Conservation (phyloP, 2,113 vertebrate species). For the Penelope pileata region DNA sequence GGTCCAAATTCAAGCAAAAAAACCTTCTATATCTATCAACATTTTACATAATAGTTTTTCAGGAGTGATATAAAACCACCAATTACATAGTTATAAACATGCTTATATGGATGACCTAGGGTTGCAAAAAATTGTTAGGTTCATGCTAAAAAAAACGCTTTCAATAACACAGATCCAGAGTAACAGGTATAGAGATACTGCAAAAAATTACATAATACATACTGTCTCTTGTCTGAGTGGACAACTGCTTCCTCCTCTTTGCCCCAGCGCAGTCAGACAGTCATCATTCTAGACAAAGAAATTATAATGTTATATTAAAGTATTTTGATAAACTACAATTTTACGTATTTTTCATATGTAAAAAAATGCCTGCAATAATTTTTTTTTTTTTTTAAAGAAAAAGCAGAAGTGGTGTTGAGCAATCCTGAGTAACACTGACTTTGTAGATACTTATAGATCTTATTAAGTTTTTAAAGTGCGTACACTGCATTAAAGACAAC, state of each 20-base stretch:
- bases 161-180: neutral
- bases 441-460: neutral
- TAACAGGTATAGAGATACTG: neutral
- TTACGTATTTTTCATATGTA: neutral
- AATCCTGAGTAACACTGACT: neutral
- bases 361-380: neutral
- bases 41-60: neutral
- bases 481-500: neutral
- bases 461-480: neutral
- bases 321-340: neutral
- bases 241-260: constrained; percentile 60
- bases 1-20: neutral
- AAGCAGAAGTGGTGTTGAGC: constrained; percentile 36
- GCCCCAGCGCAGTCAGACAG: constrained; percentile 45
- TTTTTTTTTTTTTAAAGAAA: neutral
- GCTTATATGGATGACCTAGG: neutral
- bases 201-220: constrained; percentile 53
- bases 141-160: neutral
- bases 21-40: neutral
- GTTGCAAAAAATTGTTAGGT: neutral
- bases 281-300: constrained; percentile 67
- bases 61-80: neutral
- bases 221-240: constrained; percentile 78
- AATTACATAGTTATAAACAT: neutral
- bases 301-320: neutral